A percentile compares a stretch with the other conserved stretches of the same genome.
phyloP scores from a whole-genome alignment of 2,113 vertebrate genomes.

The Choloepus hoffmanni region DNA sequence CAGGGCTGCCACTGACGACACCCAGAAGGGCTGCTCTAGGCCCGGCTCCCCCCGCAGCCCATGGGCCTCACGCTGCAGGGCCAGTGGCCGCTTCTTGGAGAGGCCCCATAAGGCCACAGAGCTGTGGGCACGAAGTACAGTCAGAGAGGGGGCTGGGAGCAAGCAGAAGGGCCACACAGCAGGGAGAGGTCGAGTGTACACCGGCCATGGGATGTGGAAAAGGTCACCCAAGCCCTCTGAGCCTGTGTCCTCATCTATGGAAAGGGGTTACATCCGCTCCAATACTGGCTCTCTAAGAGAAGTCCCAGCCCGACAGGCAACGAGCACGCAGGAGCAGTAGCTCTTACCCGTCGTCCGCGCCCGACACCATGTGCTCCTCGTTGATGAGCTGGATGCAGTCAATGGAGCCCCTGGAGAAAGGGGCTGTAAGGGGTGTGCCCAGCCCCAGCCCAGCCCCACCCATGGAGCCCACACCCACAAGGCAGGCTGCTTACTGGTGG shows the following conservation, averaged over 20 bases:
- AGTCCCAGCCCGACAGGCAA: neutral
- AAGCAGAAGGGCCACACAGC: neutral
- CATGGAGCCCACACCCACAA: rapidly evolving
- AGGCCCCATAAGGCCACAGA: conserved; percentile 95
- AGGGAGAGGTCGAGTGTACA: neutral
- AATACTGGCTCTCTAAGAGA: rapidly evolving
- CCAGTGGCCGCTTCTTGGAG: conserved; percentile 95
- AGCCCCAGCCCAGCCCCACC: neutral
- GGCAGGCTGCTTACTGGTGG: conserved; percentile 89
- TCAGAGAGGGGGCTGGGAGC: neutral
- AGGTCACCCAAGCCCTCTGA: too few relatives aligned
- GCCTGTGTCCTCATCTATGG: neutral
- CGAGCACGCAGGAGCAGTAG: rapidly evolving
- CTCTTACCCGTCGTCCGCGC: conserved; percentile 95
- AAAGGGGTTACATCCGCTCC: neutral
- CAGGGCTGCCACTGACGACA: conserved; percentile 91
- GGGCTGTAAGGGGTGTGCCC: neutral
- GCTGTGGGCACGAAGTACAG: conserved; percentile 77
- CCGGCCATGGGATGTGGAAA: rapidly evolving
- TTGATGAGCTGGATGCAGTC: conserved; percentile 98
- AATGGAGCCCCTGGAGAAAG: conserved; percentile 92
- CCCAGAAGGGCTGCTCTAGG: conserved; percentile 93
- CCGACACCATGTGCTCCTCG: conserved; percentile 96
- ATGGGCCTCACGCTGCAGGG: conserved; percentile 90
- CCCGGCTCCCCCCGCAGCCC: conserved; percentile 88